A percentile compares a stretch with the other conserved stretches of the same genome.
phyloP scores from a whole-genome alignment of 2,797 vertebrate species.

The Sparus aurata region DNA sequence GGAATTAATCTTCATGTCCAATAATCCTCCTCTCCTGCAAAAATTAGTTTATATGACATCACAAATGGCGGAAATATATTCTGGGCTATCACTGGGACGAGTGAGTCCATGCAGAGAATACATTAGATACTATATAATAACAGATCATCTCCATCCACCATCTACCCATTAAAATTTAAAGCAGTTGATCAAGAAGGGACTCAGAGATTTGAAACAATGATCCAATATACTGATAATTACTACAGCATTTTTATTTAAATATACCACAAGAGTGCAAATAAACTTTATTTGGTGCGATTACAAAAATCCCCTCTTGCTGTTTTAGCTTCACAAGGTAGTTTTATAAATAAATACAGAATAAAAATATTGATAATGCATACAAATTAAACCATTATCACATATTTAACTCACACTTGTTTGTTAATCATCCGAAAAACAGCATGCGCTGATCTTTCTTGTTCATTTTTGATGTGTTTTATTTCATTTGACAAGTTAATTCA shows the following conservation, averaged over 20 bases:
- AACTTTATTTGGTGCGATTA: background rate
- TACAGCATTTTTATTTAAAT: background rate
- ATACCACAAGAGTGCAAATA: background rate
- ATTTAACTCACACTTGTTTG: conserved; percentile 26
- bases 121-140: background rate
- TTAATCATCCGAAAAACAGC: conserved; percentile 22
- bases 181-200: conserved; percentile 1
- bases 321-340: background rate
- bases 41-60: background rate
- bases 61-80: background rate
- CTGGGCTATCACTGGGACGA: background rate
- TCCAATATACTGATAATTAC: background rate
- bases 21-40: background rate
- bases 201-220: conserved; percentile 4
- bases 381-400: background rate
- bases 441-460: conserved; percentile 12
- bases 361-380: conserved; percentile 1
- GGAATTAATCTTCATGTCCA: background rate
- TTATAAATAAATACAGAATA: conserved; percentile 5
- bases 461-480: conserved; percentile 33
- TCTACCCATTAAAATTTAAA: background rate
- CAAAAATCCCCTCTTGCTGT: background rate
- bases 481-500: conserved; percentile 51
- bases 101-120: background rate
- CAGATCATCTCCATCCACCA: background rate